Evolutionary conservation across 2,797 vertebrate species (phyloP).

Genomic region (Lacerta bilineata): DNA sequence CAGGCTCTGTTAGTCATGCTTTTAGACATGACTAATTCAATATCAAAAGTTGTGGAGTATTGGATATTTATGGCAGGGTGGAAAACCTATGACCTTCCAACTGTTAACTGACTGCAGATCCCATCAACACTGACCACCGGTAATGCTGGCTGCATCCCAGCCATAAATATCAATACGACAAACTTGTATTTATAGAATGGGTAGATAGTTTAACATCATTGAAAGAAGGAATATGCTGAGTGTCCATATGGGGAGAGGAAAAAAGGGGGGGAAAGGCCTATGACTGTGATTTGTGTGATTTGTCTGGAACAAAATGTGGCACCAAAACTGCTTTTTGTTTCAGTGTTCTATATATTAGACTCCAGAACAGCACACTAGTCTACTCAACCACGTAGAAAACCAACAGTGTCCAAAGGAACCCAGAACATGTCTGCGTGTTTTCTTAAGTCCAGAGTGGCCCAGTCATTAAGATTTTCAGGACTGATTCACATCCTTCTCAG

Average conservation of each 20-base stretch:
- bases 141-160: too few species aligned
- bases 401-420: not conserved
- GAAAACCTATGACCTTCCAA: too few species aligned
- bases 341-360: not conserved
- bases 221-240: not conserved
- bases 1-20: not conserved
- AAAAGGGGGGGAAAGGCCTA: not conserved
- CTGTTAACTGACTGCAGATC: too few species aligned
- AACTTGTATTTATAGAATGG: too few species aligned
- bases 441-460: not conserved
- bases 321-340: not conserved
- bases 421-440: not conserved
- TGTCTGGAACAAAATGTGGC: not conserved
- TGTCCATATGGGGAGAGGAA: too few species aligned
- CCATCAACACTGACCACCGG: too few species aligned
- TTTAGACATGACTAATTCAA: too few species aligned
- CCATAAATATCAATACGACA: too few species aligned
- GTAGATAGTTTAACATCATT: not conserved
- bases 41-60: too few species aligned
- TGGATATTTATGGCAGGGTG: not conserved
- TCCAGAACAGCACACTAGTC: not conserved
- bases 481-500: not conserved
- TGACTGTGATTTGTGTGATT: too few species aligned
- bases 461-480: not conserved
- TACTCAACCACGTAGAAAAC: not conserved